Evolutionary conservation across 2,888 invertebrate species (phyloP).

Genomic region (Atrina japonica): DNA sequence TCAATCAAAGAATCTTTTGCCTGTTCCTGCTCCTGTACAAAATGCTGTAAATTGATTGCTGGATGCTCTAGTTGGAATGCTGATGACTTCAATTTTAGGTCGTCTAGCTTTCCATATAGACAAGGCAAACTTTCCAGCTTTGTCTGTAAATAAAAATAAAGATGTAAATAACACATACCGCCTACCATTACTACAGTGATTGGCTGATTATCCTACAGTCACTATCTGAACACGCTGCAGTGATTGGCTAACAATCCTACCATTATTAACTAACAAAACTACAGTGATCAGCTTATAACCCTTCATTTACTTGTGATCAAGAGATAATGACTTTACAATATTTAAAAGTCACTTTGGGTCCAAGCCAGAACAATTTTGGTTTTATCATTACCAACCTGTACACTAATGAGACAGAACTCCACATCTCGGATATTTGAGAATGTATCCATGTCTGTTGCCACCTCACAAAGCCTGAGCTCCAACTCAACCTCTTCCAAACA

Average conservation of each 20-base stretch:
- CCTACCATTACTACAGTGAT: too few relatives aligned
- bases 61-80: constrained; percentile 41
- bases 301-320: too few relatives aligned
- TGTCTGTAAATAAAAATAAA: constrained; percentile 18
- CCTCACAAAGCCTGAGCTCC: constrained; percentile 41
- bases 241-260: too few relatives aligned
- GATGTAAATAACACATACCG: not conserved
- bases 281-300: too few relatives aligned
- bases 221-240: too few relatives aligned
- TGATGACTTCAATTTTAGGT: constrained; percentile 25
- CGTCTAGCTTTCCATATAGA: constrained; percentile 21
- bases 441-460: constrained; percentile 33
- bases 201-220: too few relatives aligned
- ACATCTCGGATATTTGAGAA: constrained; percentile 52
- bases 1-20: constrained; percentile 12
- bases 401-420: constrained; percentile 46
- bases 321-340: too few relatives aligned
- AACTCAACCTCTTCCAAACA: constrained; percentile 49
- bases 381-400: too few relatives aligned
- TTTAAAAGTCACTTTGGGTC: too few relatives aligned
- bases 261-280: too few relatives aligned
- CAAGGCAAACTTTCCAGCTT: constrained; percentile 34
- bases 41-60: constrained; percentile 36
- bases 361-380: too few relatives aligned
- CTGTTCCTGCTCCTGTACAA: constrained; percentile 25